phyloP scores from a whole-genome alignment of 1,140 invertebrate genomes.

The Monomorium pharaonis region DNA sequence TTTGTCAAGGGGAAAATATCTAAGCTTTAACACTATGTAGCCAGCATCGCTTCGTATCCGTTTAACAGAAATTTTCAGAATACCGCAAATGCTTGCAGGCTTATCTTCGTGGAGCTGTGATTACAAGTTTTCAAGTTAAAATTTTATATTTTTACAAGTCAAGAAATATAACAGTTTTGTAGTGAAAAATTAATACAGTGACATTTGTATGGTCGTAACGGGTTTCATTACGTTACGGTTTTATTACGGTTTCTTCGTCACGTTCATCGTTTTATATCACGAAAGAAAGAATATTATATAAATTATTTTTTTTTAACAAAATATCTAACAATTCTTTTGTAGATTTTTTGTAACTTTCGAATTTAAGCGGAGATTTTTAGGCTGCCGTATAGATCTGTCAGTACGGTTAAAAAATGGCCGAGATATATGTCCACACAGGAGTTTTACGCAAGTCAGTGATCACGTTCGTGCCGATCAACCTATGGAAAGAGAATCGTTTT shows the following conservation, averaged over 20 bases:
- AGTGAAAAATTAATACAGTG: not conserved
- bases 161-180: not conserved
- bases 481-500: conserved; percentile 51
- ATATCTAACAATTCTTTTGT: not conserved
- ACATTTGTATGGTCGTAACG: too few relatives aligned
- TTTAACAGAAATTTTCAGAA: conserved; percentile 53
- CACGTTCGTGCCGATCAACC: conserved; percentile 31
- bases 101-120: conserved; percentile 7
- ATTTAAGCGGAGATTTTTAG: not conserved
- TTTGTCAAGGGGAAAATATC: conserved; percentile 74
- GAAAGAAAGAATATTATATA: not conserved
- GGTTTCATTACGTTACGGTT: too few relatives aligned
- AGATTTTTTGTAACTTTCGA: not conserved
- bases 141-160: conserved; percentile 29
- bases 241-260: too few relatives aligned
- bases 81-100: conserved; percentile 35
- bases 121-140: conserved; percentile 5
- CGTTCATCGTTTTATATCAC: not conserved
- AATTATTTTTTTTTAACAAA: not conserved
- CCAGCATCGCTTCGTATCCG: conserved; percentile 43
- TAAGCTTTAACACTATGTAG: conserved; percentile 65
- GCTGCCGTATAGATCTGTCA: not conserved
- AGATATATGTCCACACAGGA: conserved; percentile 1
- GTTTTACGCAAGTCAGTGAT: conserved; percentile 53
- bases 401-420: conserved; percentile 28